Base-by-base conservation (phyloP, 2,113 vertebrate species). In the Oncorhynchus nerka region DNA sequence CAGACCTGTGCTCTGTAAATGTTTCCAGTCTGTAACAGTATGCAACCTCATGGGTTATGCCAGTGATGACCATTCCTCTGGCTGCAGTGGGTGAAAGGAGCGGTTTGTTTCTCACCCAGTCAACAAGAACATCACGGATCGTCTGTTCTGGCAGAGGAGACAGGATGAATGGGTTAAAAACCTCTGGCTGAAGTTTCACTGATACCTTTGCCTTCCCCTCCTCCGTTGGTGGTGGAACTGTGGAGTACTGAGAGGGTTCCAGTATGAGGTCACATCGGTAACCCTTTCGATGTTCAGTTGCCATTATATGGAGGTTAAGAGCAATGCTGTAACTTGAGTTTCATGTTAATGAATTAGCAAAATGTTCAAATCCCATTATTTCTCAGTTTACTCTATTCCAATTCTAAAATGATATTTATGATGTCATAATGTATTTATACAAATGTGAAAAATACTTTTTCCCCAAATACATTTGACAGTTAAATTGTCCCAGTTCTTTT, bases 1-100 rank as follows among this genome's bases (percentile, higher is more conserved):
- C 55, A 6, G 75, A 57, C n/a, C 75, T 71, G 13, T 66, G 57
- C 61, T 77, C 75, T 22, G 75, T 71, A 15, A 77, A 77, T 9
- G 59, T 77, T 39, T 77, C 75, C 22, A 77, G 39, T 4, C 0
- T 49, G 48, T 77, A 71, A 32, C 24, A 66, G 61, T 66, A 71
- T 22, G 62, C 39, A 16, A 66, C 28, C 16, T 71, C 75, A 20
- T 71, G 16, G 24, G 13, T 72, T 34, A 65, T 28, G 11, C 26
- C 15, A 22, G 57, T 77, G 22, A 77, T n/a, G 61, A 51, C 24
- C 39, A 72, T 66, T 24, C 70, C 45, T 49, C 20, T 48, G n/a
- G 69, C 59, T 45, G 68, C 34, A 48, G 4, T 16, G 3, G 9
- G n/a, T 11, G 69, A 72, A 15, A 71, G 69, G 19, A n/a, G 13